Evolutionary conservation across 2,888 invertebrate genomes (phyloP), one percentile per base, ranked within the genome.

Genomic region (Pheosia tremula): DNA sequence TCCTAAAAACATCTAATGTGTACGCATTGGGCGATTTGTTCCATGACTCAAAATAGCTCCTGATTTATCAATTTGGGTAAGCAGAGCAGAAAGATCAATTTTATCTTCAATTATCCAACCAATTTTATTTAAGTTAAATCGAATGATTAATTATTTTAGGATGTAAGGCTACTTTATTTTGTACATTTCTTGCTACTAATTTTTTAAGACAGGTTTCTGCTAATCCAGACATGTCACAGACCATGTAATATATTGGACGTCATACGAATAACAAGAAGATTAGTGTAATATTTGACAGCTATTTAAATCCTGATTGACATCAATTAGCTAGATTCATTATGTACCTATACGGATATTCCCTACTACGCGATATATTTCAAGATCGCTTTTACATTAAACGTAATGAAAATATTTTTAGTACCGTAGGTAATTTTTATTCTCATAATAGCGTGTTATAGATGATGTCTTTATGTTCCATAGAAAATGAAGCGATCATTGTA

Each of bases 191-290:
- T 65, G 53, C 58, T 6, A 47, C 36, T n/a, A 56, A 66, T 72
- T 75, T 75, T 68, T 55, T 52, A 64, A 58, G 56, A 58, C 62
- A 62, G 62, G 60, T 67, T 67, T 55, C 55, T 49, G 58, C 52
- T 62, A 52, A 60, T 55, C 63, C 52, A 54, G 59, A 66, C 72
- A 70, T n/a, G 56, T 56, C 41, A 41, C 41, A 56, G 56, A 41
- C 56, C 56, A 41, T 7, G 24, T 13, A 24, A 24, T 24, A 3
- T 10, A 10, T 38, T 53, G 70, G 74, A 76, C 77, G 71, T 76
- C 76, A 68, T 43, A 58, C 37, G 58, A 60, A 41, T 65, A 73
- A 36, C 66, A 66, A 66, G 55, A 39, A 9, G 10, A 41, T 39
- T 13, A 13, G 11, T 56, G 41, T 13, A 24, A n/a, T 24, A n/a